These are phyloP conservation scores for Dryococelus australis DNA, from an alignment of 2,888 invertebrate genomes.

Conservation along the genomic window DNA sequence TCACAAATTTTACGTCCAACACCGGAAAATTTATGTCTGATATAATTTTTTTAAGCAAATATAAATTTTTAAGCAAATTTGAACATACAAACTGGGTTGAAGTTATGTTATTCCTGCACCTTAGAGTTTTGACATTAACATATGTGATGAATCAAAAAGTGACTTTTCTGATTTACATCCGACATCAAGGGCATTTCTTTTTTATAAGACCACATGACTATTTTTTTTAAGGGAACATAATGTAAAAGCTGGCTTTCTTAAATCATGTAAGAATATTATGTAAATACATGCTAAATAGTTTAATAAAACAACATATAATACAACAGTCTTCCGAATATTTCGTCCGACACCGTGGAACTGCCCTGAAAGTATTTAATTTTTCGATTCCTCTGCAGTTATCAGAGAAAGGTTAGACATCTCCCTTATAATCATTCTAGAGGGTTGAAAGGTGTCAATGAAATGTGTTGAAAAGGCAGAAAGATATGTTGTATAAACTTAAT, in stretches of 20 bases:
- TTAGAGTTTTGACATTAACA: not conserved
- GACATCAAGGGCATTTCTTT: not conserved
- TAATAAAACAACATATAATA: not conserved
- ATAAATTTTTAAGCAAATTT: not conserved
- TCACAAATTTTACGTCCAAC: not conserved
- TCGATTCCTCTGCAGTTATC: too few species aligned
- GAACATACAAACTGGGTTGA: not conserved
- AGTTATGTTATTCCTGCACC: not conserved
- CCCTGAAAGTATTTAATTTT: not conserved
- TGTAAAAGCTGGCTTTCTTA: not conserved
- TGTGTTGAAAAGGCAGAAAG: too few species aligned
- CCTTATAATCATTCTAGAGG: too few species aligned
- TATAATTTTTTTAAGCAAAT: not conserved
- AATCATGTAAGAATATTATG: not conserved
- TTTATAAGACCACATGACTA: not conserved
- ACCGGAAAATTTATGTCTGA: not conserved
- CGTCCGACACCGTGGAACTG: not conserved
- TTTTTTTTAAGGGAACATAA: not conserved
- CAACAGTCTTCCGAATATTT: not conserved
- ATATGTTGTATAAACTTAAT: too few species aligned
- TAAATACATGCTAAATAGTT: not conserved
- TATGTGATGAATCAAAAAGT: not conserved
- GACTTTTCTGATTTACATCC: not conserved
- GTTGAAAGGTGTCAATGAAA: too few species aligned
- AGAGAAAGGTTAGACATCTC: too few species aligned